Percentiles rank a stretch among this genome's conserved stretches.
Evolutionary conservation across 2,888 invertebrate species (phyloP).

Genomic region (Incurvaria masculella): DNA sequence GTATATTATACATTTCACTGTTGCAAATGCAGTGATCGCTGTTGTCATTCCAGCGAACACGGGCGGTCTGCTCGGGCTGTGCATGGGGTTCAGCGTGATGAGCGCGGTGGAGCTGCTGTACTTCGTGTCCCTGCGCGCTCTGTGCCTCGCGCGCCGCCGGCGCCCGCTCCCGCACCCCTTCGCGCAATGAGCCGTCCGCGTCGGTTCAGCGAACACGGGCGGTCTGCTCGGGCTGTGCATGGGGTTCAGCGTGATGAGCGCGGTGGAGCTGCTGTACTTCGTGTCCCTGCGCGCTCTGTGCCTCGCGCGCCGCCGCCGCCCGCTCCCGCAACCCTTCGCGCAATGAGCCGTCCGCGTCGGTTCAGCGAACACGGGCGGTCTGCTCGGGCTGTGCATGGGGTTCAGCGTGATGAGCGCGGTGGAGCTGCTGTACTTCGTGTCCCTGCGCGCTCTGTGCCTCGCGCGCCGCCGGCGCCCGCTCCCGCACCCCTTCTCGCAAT

Average conservation of each 20-base stretch:
- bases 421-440: too few relatives aligned
- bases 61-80: constrained; percentile 78
- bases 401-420: constrained; percentile 79
- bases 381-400: constrained; percentile 79
- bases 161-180: neutral
- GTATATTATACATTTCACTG: too few relatives aligned
- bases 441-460: constrained; percentile 59
- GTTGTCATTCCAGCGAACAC: constrained; percentile 80
- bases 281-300: constrained; percentile 63
- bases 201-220: constrained; percentile 84
- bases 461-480: neutral
- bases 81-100: constrained; percentile 81
- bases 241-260: constrained; percentile 81
- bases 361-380: constrained; percentile 82
- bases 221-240: constrained; percentile 78
- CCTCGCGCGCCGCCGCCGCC: constrained; percentile 7
- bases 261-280: too few relatives aligned
- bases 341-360: too few relatives aligned
- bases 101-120: constrained; percentile 75
- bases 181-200: neutral
- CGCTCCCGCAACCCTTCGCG: neutral
- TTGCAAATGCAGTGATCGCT: too few relatives aligned
- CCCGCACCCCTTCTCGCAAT: neutral
- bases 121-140: constrained; percentile 61
- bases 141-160: constrained; percentile 33